Conservation (phyloP, 2,797 vertebrate species). For the Anableps anableps region DNA sequence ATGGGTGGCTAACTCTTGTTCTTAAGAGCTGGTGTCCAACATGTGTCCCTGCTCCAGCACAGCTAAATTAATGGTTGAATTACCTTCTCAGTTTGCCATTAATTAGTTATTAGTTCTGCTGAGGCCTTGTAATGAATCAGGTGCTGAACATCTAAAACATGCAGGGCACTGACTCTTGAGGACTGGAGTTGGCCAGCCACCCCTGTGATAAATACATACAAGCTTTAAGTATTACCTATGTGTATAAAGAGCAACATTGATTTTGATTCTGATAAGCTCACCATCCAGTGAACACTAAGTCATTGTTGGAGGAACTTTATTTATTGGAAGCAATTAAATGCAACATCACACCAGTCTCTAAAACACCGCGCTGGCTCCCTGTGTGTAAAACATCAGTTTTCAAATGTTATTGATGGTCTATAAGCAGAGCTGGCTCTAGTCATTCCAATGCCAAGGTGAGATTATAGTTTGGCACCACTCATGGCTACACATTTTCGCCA, state of each 20-base stretch:
- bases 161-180: not conserved
- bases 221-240: not conserved
- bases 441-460: not conserved
- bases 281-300: not conserved
- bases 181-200: not conserved
- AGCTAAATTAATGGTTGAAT: not conserved
- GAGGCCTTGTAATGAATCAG: not conserved
- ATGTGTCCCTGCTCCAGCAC: not conserved
- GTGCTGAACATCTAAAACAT: not conserved
- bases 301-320: not conserved
- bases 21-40: not conserved
- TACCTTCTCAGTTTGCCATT: not conserved
- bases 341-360: not conserved
- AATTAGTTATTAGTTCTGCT: too few species aligned
- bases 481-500: not conserved
- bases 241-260: not conserved
- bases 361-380: not conserved
- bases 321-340: not conserved
- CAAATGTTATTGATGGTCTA: not conserved
- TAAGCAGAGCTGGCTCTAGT: not conserved
- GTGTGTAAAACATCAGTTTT: not conserved
- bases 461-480: not conserved
- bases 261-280: not conserved
- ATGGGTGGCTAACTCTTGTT: not conserved
- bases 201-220: not conserved